Percentiles rank a stretch among this genome's conserved stretches.
Evolutionary conservation across 2,113 vertebrate genomes (phyloP).

Genomic region (Oreamnos americanus): DNA sequence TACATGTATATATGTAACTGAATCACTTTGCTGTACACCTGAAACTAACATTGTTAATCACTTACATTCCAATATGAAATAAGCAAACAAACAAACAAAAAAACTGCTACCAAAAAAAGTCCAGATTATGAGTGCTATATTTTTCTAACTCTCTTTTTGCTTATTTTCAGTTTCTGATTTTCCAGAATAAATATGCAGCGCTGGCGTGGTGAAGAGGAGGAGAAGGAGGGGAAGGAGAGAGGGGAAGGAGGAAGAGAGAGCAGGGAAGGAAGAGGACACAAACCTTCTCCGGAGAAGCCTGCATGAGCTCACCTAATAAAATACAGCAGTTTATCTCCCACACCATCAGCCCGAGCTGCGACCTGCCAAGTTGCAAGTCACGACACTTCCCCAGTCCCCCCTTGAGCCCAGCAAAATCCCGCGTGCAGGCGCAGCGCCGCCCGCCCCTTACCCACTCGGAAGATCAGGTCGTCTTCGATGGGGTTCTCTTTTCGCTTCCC

Average conservation of each 20-base stretch:
- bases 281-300: not conserved
- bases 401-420: not conserved
- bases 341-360: not conserved
- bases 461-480: constrained; percentile 96
- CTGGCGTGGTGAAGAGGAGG: not conserved
- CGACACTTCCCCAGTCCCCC: fast-evolving
- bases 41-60: not conserved
- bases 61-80: not conserved
- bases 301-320: not conserved
- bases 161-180: not conserved
- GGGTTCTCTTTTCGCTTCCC: constrained; percentile 96
- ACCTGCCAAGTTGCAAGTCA: fast-evolving
- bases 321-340: fast-evolving
- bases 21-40: not conserved
- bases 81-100: not conserved
- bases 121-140: not conserved
- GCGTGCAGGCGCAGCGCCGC: not conserved
- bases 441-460: constrained; percentile 89
- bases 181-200: not conserved
- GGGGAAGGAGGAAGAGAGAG: fast-evolving
- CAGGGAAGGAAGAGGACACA: fast-evolving
- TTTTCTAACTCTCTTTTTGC: not conserved
- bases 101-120: not conserved
- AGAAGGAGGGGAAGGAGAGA: no score
- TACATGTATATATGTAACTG: not conserved